Base-by-base conservation (phyloP, 2,888 invertebrate species). In the Drosophila antonietae region DNA sequence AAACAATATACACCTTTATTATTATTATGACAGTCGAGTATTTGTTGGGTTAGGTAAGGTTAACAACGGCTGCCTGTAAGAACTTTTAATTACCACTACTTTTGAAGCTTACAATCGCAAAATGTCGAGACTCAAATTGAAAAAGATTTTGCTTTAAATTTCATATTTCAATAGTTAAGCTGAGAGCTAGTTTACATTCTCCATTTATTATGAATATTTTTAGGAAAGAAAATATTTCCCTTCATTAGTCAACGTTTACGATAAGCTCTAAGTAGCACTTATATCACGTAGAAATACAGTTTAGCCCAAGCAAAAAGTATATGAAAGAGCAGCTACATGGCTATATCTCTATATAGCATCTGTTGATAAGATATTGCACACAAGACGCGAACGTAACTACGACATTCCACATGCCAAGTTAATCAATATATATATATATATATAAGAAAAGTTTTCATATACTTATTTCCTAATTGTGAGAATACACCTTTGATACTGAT, bases 1-100 rank as follows among this genome's bases (percentile, higher is more conserved):
- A 64, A 62, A 68, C 58, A 63, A 53, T 49, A 37, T 51, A 43
- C 28, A 39, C 62, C 44, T 66, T 66, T 63, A 62, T 63, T 64
- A 46, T 64, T 35, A 61, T 60, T 35, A 35, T 59, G 65, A 51
- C 47, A 47, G 35, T 53, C 41, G 49, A 43, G 41, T 59, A 58
- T 51, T 55, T 64, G 53, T 52, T 46, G 52, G 61, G 46, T 52
- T 58, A 58, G 60, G n/a, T 58, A 28, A 55, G 63, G 63, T 72
- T 75, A 74, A 58, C 47, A 37, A 23, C 10, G 44, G 18, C 23
- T 9, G 12, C 18, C 18, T 43, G 47, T 33, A 23, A 56, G 55
- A 58, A 23, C 49, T 23, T n/a, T 39, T 31, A 44, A 51, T 43
- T 28, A 18, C 4, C 46, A 46, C 43, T 5, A 31, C 28, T 20